Base-by-base conservation (phyloP, 1,140 invertebrate species). In the Sarcophaga peregrina region DNA sequence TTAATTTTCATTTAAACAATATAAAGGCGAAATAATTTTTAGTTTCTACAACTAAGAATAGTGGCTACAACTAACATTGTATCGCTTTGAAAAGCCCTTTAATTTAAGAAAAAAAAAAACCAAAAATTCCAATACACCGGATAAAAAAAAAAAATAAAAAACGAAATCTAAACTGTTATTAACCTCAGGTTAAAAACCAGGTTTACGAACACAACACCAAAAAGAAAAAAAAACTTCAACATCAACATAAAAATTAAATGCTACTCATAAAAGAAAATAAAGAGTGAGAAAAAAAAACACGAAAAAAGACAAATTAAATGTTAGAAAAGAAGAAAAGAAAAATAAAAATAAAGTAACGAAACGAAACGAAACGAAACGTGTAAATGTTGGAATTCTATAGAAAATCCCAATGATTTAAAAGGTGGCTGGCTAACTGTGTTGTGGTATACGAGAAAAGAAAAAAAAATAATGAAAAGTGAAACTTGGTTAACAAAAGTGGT, bases 381-480 rank as follows among this genome's bases (percentile, higher is more conserved):
- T 76, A 48, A 76, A 76, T 48, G 62, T 68, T 68, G n/a, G 8
- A 68, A 68, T 20, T 68, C 17, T 68, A 68, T 68, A 58, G 13
- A 68, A 68, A 25, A 17, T 1, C 20, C 25, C 20, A n/a, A 68
- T 68, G 54, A 58, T 58, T 58, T 58, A 58, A 58, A 58, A 58
- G 54, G 54, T 58, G 54, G n/a, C 54, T 58, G 13, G 15, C 25
- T 37, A 37, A 37, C 25, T 37, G 25, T 37, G 25, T 2, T 37
- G 25, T 37, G 25, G 25, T 37, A 37, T 37, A 2, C 25, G 25
- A 37, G 4, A 37, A 37, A n/a, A n/a, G 54, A 62, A n/a, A n/a
- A n/a, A 7, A 68, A 68, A 20, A 20, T 68, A 17, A 68, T 68
- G 15, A 78, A 78, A 78, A 78, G 75, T 78, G 75, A 78, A 78